These are phyloP conservation scores for Festucalex cinctus DNA, from an alignment of 2,113 vertebrate species.

Conservation along the genomic window DNA sequence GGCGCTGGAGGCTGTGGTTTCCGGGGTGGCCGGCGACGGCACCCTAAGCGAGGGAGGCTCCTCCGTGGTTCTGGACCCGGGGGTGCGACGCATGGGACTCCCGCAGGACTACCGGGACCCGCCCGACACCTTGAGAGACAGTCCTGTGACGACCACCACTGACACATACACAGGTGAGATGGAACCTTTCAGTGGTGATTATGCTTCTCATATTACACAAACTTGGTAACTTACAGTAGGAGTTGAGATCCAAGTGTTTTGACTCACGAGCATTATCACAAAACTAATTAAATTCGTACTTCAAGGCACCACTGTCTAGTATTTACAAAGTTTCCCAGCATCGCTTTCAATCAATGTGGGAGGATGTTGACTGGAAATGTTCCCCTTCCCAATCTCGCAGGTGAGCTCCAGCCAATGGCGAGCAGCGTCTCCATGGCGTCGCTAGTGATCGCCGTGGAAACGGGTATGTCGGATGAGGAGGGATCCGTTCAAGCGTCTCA, in stretches of 20 bases:
- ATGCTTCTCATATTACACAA: too few relatives aligned
- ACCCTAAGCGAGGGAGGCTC: constrained; percentile 59
- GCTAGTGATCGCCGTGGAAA: constrained; percentile 64
- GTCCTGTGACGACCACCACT: constrained; percentile 52
- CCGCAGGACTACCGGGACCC: constrained; percentile 67
- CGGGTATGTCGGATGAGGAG: constrained; percentile 65
- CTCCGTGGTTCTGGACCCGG: constrained; percentile 58
- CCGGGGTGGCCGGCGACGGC: constrained; percentile 61
- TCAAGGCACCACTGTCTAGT: too few relatives aligned
- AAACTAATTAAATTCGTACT: too few relatives aligned
- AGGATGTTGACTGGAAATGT: too few relatives aligned
- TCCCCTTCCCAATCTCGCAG: constrained; percentile 21
- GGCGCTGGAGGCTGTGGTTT: constrained; percentile 61
- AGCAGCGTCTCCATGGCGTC: constrained; percentile 63
- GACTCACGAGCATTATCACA: too few relatives aligned
- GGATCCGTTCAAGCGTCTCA: constrained; percentile 39
- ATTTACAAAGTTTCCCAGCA: too few relatives aligned
- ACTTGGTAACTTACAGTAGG: too few relatives aligned
- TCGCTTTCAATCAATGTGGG: constrained; percentile 8
- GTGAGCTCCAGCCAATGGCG: constrained; percentile 65
- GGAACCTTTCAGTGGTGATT: background rate
- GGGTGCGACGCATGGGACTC: constrained; percentile 58
- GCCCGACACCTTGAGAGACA: constrained; percentile 56
- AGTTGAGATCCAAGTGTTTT: too few relatives aligned
- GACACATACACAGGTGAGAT: constrained; percentile 57